phyloP scores from a whole-genome alignment of 2,113 vertebrate genomes.

The Ophiodon elongatus region DNA sequence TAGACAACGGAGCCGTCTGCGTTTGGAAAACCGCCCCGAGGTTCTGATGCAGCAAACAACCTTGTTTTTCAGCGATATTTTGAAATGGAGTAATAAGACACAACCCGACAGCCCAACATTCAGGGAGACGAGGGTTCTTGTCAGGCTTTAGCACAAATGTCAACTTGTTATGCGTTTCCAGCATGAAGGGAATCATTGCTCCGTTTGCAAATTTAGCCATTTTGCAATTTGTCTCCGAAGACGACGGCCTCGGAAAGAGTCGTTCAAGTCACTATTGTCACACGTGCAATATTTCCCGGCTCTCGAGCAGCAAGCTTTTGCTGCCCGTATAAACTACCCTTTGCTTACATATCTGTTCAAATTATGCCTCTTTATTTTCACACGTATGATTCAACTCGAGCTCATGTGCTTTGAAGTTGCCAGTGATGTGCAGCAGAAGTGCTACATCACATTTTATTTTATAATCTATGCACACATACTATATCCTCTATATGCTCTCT shows the following conservation, averaged over 20 bases:
- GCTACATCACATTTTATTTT: background rate
- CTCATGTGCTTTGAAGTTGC: background rate
- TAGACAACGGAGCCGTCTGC: background rate
- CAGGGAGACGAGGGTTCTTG: background rate
- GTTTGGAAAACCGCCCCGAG: background rate
- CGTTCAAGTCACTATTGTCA: background rate
- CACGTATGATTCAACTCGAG: background rate
- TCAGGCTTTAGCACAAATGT: slow-evolving; percentile 10
- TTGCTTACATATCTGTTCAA: background rate
- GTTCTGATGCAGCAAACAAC: background rate
- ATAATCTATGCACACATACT: background rate
- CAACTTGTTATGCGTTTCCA: background rate
- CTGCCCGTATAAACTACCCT: background rate
- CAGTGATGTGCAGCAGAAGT: background rate
- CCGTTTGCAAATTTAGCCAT: slow-evolving; percentile 8
- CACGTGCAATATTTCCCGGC: background rate
- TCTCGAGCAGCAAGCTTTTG: background rate
- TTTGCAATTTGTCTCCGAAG: slow-evolving; percentile 7
- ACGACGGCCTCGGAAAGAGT: background rate
- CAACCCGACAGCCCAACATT: slow-evolving; percentile 1
- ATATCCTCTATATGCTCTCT: background rate
- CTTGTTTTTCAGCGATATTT: slow-evolving; percentile 11
- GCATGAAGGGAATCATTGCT: slow-evolving; percentile 1
- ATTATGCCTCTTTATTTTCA: background rate
- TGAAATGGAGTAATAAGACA: background rate